A percentile compares a stretch with the other conserved stretches of the same genome.
Conservation (phyloP, 2,888 invertebrate genomes). For the Synergus japonicus region DNA sequence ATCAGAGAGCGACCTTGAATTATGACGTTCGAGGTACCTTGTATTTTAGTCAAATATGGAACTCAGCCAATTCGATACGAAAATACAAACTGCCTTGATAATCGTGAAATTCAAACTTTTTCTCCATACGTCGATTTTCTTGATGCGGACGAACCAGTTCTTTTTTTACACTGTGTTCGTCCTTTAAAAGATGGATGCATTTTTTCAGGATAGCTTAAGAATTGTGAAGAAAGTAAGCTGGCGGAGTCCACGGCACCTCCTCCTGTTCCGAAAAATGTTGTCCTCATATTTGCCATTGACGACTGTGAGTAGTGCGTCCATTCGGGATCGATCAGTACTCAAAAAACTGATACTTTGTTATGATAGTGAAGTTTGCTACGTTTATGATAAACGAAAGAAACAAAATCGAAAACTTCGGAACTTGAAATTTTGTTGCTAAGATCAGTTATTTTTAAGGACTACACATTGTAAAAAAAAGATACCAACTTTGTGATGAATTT, state of each 20-base stretch:
- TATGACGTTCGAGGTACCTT: slow-evolving; percentile 28
- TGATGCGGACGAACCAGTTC: not conserved
- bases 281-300: slow-evolving; percentile 38
- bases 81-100: slow-evolving; percentile 18
- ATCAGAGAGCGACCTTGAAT: slow-evolving; percentile 2
- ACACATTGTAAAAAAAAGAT: too few relatives aligned
- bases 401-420: too few relatives aligned
- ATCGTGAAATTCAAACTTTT: slow-evolving; percentile 22
- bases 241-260: slow-evolving; percentile 30
- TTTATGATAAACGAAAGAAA: too few relatives aligned
- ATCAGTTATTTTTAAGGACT: too few relatives aligned
- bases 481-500: too few relatives aligned
- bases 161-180: not conserved
- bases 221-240: slow-evolving; percentile 23
- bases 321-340: not conserved
- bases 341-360: not conserved
- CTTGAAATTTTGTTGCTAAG: too few relatives aligned
- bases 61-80: slow-evolving; percentile 35
- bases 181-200: slow-evolving; percentile 36
- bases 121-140: not conserved
- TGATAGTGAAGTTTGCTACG: too few relatives aligned
- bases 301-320: slow-evolving; percentile 31
- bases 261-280: slow-evolving; percentile 23
- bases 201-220: slow-evolving; percentile 36
- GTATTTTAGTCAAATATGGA: slow-evolving; percentile 38